Conservation (phyloP, 1,140 invertebrate genomes). For the Bombyx mori region ASM3026992v2 NC_085128.1:11244001-11244500, state of each 20-base stretch:
- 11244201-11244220: constrained; percentile 16
- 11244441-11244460: too few relatives aligned
- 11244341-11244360: constrained; percentile 18
- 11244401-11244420: constrained; percentile 5
- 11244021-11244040: constrained; percentile 22
- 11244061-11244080: constrained; percentile 19
- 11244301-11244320: constrained; percentile 24
- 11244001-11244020: constrained; percentile 59
- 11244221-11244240: constrained; percentile 13
- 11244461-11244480: too few relatives aligned
- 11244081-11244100: constrained; percentile 9
- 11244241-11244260: constrained; percentile 22
- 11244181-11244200: constrained; percentile 24
- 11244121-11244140: constrained; percentile 21
- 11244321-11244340: constrained; percentile 19
- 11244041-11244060: constrained; percentile 15
- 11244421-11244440: constrained; percentile 3
- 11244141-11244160: constrained; percentile 22
- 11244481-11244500: too few relatives aligned
- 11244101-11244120: constrained; percentile 10
- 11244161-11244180: constrained; percentile 12
- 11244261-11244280: constrained; percentile 25
- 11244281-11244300: constrained; percentile 26
- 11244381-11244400: constrained; percentile 13
- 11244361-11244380: constrained; percentile 13